These are phyloP conservation scores for Cartodere bifasciata DNA, from an alignment of 2,888 invertebrate genomes.

Conservation along the genomic window DNA sequence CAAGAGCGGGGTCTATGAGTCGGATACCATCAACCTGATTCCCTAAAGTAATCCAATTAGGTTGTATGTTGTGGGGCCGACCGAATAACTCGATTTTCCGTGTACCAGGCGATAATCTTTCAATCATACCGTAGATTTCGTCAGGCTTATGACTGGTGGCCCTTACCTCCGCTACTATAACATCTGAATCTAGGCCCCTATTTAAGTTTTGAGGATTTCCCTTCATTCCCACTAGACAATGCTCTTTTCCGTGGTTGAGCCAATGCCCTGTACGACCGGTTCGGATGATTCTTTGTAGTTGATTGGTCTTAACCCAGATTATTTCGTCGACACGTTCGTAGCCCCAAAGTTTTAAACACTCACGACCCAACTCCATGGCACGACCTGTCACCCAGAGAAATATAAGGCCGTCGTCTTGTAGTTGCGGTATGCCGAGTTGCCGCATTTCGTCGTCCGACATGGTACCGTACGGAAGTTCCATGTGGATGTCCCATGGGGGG, in stretches of 20 bases:
- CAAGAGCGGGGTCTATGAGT: constrained; percentile 82
- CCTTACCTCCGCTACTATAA: constrained; percentile 94
- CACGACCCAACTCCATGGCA: constrained; percentile 92
- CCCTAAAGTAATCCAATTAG: constrained; percentile 95
- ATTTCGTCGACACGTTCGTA: constrained; percentile 94
- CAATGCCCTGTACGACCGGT: constrained; percentile 97
- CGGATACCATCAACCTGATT: constrained; percentile 95
- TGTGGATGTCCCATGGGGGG: constrained; percentile 98
- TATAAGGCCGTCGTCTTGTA: constrained; percentile 92
- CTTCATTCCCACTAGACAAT: constrained; percentile 91
- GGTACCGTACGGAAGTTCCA: constrained; percentile 97
- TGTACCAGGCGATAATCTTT: constrained; percentile 90
- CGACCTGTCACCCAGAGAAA: constrained; percentile 97
- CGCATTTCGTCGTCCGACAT: constrained; percentile 99
- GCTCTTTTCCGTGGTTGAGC: constrained; percentile 98
- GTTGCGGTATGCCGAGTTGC: constrained; percentile 80
- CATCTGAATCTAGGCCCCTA: constrained; percentile 91
- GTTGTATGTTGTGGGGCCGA: constrained; percentile 93
- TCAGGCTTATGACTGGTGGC: constrained; percentile 98
- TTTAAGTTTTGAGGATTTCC: constrained; percentile 85
- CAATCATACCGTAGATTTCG: constrained; percentile 96
- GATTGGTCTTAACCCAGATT: constrained; percentile 99
- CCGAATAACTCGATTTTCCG: constrained; percentile 96
- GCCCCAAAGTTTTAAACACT: constrained; percentile 93
- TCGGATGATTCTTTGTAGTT: constrained; percentile 89